These are phyloP conservation scores for Arremon aurantiirostris DNA, from an alignment of 2,797 vertebrate species.

Conservation along the genomic window DNA sequence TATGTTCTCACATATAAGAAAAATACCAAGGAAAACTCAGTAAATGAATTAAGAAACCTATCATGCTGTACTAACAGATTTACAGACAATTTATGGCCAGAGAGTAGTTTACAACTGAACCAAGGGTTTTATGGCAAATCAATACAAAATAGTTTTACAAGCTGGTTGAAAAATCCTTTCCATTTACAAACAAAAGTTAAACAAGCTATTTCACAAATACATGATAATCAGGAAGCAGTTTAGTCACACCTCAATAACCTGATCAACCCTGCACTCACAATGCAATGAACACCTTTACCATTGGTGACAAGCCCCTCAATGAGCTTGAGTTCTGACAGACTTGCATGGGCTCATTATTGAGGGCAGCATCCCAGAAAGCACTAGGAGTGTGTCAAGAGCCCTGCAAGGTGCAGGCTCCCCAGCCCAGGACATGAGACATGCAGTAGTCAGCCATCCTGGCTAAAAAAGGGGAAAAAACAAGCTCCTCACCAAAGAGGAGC, in stretches of 20 bases:
- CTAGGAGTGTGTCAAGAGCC: neutral
- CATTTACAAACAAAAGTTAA: neutral
- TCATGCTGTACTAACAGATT: neutral
- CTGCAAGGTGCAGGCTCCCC: neutral
- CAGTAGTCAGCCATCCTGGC: neutral
- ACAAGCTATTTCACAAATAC: neutral
- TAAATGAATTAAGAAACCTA: neutral
- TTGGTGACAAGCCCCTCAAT: neutral
- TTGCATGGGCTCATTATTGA: neutral
- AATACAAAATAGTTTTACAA: neutral
- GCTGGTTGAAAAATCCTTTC: neutral
- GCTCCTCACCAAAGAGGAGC: neutral
- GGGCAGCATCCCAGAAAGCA: neutral
- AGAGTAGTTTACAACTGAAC: neutral
- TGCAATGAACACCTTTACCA: neutral
- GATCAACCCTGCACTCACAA: neutral
- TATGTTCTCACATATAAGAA: neutral
- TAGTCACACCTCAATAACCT: neutral
- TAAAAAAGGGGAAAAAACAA: neutral
- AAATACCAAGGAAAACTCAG: constrained; percentile 14
- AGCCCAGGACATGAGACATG: neutral
- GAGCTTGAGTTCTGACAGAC: neutral
- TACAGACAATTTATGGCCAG: neutral
- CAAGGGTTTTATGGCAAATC: neutral
- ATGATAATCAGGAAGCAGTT: neutral